phyloP scores from a whole-genome alignment of 2,797 vertebrate species.

The Chelonia mydas region DNA sequence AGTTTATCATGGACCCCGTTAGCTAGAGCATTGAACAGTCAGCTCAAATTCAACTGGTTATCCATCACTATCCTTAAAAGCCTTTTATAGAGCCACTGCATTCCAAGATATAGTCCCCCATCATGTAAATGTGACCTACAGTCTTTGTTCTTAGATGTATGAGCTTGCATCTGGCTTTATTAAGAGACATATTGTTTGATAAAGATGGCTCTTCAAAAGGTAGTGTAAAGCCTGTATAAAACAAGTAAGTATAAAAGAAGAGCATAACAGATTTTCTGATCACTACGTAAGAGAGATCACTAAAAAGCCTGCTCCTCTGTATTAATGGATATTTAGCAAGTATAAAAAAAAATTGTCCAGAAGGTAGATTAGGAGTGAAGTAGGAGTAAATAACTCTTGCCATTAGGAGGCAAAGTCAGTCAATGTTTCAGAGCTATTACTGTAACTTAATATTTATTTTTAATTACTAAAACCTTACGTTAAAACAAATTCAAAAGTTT shows the following conservation, averaged over 20 bases:
- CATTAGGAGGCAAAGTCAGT: neutral
- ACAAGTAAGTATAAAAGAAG: neutral
- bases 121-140: neutral
- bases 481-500: neutral
- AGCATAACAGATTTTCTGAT: neutral
- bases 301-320: neutral
- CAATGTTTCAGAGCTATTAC: neutral
- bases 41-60: neutral
- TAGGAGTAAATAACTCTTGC: neutral
- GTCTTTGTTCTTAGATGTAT: neutral
- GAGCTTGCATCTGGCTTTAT: neutral
- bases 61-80: neutral
- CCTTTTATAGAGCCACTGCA: neutral
- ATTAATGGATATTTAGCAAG: neutral
- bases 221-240: neutral
- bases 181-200: neutral
- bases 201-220: neutral
- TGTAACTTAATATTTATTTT: neutral
- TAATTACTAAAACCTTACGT: neutral
- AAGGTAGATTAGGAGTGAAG: neutral
- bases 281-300: neutral
- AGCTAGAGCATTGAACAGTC: neutral
- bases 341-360: neutral
- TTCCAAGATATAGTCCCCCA: neutral
- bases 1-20: neutral